phyloP scores from a whole-genome alignment of 2,797 vertebrate species.

The Phalloptychus januarius region DNA sequence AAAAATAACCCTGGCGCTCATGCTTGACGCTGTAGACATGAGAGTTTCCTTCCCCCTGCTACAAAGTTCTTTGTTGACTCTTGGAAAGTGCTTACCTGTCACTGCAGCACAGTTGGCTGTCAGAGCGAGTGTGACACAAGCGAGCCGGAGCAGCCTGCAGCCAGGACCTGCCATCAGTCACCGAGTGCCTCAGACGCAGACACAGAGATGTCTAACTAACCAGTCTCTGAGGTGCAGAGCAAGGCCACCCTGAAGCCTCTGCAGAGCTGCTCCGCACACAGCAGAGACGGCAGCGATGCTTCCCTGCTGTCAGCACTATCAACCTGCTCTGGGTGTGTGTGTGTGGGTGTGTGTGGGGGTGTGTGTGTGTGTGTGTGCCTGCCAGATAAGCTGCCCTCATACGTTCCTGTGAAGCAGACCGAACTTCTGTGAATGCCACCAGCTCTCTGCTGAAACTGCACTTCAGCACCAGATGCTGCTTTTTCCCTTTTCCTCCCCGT shows the following conservation, averaged over 20 bases:
- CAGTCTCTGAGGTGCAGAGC: slow-evolving; percentile 73
- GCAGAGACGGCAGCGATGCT: slow-evolving; percentile 56
- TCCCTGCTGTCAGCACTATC: slow-evolving; percentile 77
- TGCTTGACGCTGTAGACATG: slow-evolving; percentile 51
- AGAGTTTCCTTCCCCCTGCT: slow-evolving; percentile 47
- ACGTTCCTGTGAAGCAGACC: slow-evolving; percentile 70
- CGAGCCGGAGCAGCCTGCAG: slow-evolving; percentile 70
- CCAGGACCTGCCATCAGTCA: slow-evolving; percentile 75
- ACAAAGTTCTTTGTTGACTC: slow-evolving; percentile 73
- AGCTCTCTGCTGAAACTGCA: slow-evolving; percentile 81
- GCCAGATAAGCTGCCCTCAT: slow-evolving; percentile 77
- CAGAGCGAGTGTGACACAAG: slow-evolving; percentile 70
- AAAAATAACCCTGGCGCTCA: slow-evolving; percentile 61
- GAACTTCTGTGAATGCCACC: slow-evolving; percentile 77
- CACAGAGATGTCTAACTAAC: slow-evolving; percentile 72
- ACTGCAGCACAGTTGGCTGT: slow-evolving; percentile 68
- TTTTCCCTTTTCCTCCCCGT: slow-evolving; percentile 1
- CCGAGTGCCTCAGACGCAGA: slow-evolving; percentile 63
- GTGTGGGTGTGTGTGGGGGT: slow-evolving; percentile 31
- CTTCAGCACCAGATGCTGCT: slow-evolving; percentile 69
- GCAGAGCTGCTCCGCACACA: slow-evolving; percentile 39
- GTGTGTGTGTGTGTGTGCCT: slow-evolving; percentile 24
- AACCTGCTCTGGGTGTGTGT: slow-evolving; percentile 50
- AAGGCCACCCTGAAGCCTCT: slow-evolving; percentile 70
- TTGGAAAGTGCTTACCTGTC: slow-evolving; percentile 80